phyloP scores from a whole-genome alignment of 2,113 vertebrate species.

The Gopherus evgoodei region DNA sequence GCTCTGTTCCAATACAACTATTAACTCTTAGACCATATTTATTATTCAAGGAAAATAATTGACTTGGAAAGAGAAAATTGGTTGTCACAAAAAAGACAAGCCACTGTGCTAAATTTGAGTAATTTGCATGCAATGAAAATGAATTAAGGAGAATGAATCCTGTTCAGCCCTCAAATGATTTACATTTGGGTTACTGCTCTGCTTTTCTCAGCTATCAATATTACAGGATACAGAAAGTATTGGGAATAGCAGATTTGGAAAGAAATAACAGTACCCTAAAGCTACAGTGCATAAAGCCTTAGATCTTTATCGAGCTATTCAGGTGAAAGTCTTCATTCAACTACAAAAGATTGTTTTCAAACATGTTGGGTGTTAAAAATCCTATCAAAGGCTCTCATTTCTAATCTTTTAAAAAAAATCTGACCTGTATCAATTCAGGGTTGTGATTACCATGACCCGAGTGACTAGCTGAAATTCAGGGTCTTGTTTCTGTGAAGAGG shows the following conservation, averaged over 20 bases:
- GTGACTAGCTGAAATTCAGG: neutral
- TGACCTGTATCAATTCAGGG: neutral
- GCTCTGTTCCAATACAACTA: constrained; percentile 55
- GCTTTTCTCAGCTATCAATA: constrained; percentile 31
- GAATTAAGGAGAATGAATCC: constrained; percentile 55
- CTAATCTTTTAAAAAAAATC: neutral
- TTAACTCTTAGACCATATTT: constrained; percentile 74
- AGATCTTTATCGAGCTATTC: constrained; percentile 1
- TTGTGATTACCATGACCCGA: neutral
- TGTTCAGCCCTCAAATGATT: constrained; percentile 58
- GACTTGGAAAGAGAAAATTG: constrained; percentile 67
- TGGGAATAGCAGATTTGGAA: constrained; percentile 6
- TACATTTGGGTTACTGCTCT: constrained; percentile 66
- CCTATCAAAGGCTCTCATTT: neutral
- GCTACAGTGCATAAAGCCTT: neutral
- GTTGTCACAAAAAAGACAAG: constrained; percentile 75
- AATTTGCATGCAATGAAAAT: constrained; percentile 74
- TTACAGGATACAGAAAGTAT: neutral
- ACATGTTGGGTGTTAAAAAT: neutral
- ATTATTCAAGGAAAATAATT: constrained; percentile 78
- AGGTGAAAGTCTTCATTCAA: neutral
- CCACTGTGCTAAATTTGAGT: constrained; percentile 57
- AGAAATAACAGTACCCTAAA: constrained; percentile 23
- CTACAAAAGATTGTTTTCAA: neutral
- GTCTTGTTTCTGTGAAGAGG: neutral